Percentiles rank a stretch among this genome's conserved stretches.
These are phyloP conservation scores for Tragulus kanchil DNA, from an alignment of 2,113 vertebrate genomes.

Conservation along the genomic window DNA sequence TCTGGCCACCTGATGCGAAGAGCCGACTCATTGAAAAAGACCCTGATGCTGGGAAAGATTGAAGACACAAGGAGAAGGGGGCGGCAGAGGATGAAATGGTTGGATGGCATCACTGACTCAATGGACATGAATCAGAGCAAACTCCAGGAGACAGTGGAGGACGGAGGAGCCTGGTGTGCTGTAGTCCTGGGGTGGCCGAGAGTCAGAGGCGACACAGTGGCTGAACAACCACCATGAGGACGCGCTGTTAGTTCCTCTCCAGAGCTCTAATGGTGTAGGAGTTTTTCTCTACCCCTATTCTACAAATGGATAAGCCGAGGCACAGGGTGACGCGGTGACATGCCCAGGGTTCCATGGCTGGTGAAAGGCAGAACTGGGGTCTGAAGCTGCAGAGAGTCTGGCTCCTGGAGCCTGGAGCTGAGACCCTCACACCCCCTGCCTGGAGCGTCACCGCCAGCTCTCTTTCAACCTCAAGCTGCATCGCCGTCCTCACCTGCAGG, in stretches of 20 bases:
- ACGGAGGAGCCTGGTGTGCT: neutral
- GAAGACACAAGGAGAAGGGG: neutral
- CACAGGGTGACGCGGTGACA: too few relatives aligned
- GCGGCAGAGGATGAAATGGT: neutral
- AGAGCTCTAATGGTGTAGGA: neutral
- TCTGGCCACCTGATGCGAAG: neutral
- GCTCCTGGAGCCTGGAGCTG: neutral
- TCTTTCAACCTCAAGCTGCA: neutral
- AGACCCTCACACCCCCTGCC: too few relatives aligned
- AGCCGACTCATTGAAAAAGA: neutral
- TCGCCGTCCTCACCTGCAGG: neutral
- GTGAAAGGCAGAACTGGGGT: neutral
- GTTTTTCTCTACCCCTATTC: neutral
- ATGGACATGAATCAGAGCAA: neutral
- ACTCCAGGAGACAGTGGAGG: neutral
- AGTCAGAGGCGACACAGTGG: neutral
- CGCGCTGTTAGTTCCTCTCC: neutral
- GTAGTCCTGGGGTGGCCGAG: neutral
- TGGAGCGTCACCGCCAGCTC: fast-evolving
- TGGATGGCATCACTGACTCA: neutral
- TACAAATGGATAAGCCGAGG: neutral
- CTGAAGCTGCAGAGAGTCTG: neutral
- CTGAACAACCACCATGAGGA: neutral
- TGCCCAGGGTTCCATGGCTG: neutral
- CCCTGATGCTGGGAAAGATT: neutral